Conservation (phyloP, 2,797 vertebrate species). For the Rhyacichthys aspro region DNA sequence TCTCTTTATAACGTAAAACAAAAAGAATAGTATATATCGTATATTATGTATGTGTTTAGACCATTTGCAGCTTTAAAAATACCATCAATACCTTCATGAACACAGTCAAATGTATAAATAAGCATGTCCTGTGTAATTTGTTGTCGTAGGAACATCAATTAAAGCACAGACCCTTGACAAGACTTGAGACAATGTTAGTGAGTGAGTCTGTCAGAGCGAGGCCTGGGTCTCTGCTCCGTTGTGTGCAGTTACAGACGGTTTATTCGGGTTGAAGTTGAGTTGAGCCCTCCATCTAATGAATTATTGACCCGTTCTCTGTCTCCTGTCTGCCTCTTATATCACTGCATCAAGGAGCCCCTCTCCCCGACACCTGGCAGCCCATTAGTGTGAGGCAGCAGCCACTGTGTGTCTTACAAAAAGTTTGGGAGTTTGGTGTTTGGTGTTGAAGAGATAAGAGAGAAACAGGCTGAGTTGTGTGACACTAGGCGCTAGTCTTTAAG, state of each 20-base stretch:
- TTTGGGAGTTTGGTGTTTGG: too few relatives aligned
- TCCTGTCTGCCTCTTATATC: constrained; percentile 56
- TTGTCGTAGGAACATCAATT: background rate
- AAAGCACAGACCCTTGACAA: constrained; percentile 14
- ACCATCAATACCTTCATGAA: too few relatives aligned
- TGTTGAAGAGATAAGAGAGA: too few relatives aligned
- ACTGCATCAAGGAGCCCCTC: constrained; percentile 54
- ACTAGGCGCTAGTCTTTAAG: too few relatives aligned
- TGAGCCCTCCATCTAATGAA: constrained; percentile 66
- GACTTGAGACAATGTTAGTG: constrained; percentile 38
- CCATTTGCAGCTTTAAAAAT: too few relatives aligned
- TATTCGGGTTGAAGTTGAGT: constrained; percentile 66
- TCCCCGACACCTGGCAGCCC: constrained; percentile 35
- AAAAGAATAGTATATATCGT: too few relatives aligned
- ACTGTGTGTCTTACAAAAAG: too few relatives aligned
- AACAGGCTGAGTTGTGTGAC: too few relatives aligned
- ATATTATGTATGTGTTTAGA: too few relatives aligned
- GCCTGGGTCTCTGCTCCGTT: constrained; percentile 10
- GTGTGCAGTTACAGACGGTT: constrained; percentile 34
- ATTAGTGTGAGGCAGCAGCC: background rate
- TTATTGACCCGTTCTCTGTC: constrained; percentile 66
- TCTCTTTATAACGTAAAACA: too few relatives aligned
- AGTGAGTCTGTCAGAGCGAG: constrained; percentile 10
- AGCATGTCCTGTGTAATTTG: background rate
- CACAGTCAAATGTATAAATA: background rate